These are phyloP conservation scores for Polyploca ridens DNA, from an alignment of 2,888 invertebrate species.

Conservation along the genomic window DNA sequence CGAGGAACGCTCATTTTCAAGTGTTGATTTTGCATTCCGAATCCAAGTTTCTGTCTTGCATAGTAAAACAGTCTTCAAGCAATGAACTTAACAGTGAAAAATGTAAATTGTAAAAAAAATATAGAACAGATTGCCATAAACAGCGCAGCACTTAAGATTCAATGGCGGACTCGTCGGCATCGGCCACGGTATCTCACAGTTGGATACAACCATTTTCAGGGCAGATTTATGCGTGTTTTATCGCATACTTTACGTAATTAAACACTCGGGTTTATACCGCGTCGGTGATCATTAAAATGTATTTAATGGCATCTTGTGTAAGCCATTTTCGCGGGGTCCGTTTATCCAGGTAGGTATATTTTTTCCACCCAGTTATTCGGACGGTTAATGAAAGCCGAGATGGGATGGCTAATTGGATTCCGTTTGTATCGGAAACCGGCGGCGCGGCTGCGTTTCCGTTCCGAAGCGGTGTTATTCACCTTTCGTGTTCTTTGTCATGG, in stretches of 20 bases:
- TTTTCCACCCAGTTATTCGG: constrained; percentile 61
- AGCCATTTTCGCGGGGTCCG: constrained; percentile 56
- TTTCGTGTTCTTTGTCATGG: constrained; percentile 54
- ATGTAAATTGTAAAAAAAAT: not conserved
- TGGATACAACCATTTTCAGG: constrained; percentile 40
- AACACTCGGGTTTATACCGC: constrained; percentile 49
- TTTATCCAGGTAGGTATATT: constrained; percentile 51
- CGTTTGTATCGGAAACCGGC: constrained; percentile 69
- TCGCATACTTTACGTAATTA: constrained; percentile 59
- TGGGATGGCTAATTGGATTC: constrained; percentile 77
- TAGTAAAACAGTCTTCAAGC: not conserved
- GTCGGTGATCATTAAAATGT: constrained; percentile 57
- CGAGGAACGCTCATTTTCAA: not conserved
- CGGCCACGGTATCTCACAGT: constrained; percentile 42
- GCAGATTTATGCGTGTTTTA: constrained; percentile 48
- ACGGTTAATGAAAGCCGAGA: constrained; percentile 69
- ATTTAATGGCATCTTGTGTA: constrained; percentile 62
- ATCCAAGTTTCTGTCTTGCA: not conserved
- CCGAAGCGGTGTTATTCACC: constrained; percentile 57
- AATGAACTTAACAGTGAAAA: constrained; percentile 5
- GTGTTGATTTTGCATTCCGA: not conserved
- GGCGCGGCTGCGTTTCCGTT: constrained; percentile 55
- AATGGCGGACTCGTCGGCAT: constrained; percentile 28
- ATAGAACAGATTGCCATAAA: constrained; percentile 8
- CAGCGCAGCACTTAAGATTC: constrained; percentile 9